Conservation (phyloP, 2,797 vertebrate species). For the Discoglossus pictus region DNA sequence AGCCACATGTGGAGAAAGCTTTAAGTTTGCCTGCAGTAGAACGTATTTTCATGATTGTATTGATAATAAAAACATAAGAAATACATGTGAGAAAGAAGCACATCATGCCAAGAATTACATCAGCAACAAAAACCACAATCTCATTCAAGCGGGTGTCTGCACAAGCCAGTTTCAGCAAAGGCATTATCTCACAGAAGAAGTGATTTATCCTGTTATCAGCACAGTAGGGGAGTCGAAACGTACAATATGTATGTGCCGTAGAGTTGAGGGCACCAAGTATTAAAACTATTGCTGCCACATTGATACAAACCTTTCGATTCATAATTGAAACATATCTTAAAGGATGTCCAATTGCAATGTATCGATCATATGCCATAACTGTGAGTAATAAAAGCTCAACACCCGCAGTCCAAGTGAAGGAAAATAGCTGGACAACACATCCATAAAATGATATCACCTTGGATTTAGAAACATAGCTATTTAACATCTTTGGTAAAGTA, state of each 20-base stretch:
- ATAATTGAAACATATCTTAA: slow-evolving; percentile 44
- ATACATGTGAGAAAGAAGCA: no score
- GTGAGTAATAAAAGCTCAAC: slow-evolving; percentile 52
- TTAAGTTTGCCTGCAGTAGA: no score
- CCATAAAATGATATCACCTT: no score
- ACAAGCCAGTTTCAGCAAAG: slow-evolving; percentile 53
- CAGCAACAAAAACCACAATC: no score
- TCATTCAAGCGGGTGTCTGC: slow-evolving; percentile 51
- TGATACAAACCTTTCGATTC: slow-evolving; percentile 15
- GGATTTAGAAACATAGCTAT: no score
- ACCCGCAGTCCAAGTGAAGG: slow-evolving; percentile 52
- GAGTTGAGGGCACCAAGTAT: slow-evolving; percentile 46
- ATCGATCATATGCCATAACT: slow-evolving; percentile 55
- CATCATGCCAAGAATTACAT: no score
- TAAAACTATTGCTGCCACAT: slow-evolving; percentile 45
- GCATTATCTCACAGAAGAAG: no score
- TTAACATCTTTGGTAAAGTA: no score
- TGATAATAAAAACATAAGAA: no score
- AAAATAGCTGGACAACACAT: no score
- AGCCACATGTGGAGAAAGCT: no score
- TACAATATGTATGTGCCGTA: slow-evolving; percentile 54
- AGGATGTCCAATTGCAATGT: slow-evolving; percentile 52
- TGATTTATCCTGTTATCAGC: slow-evolving; percentile 53
- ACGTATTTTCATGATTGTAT: no score
- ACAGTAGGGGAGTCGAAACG: slow-evolving; percentile 52